Evolutionary conservation across 2,888 invertebrate genomes (phyloP), one percentile per base, ranked within the genome.

Genomic region (Andrena flavipes): DNA sequence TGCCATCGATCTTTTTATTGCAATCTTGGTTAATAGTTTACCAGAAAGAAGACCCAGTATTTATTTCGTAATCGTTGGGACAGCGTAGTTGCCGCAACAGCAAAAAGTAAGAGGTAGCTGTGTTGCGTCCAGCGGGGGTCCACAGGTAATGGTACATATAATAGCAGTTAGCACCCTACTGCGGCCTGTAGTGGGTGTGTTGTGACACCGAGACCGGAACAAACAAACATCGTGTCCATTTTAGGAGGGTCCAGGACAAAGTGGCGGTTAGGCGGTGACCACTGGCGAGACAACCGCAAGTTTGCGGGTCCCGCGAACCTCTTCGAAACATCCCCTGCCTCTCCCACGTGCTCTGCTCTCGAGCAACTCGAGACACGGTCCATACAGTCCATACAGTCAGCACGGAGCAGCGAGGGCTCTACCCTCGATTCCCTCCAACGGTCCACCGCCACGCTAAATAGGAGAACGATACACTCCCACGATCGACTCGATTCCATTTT

Each of bases 101-200:
- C 51, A 67, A 68, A 60, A 62, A 63, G 60, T 60, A 6, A 35
- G 35, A 51, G 26, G 65, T 56, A 67, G 64, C 33, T 8, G n/a
- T 65, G 67, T 26, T 8, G 48, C 33, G 48, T 67, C 23, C 74
- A 63, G 82, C 82, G 76, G 84, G 80, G 79, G 33, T 83, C 69
- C 83, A 71, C 78, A 79, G 87, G 85, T 85, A 87, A 89, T 80
- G 82, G 81, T 86, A 77, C 23, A 89, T 86, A 88, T 87, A 90
- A 90, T 87, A 77, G 89, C 90, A 91, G 89, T 92, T 90, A 91
- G 90, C 90, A 90, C 90, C 92, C 92, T 76, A 91, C 89, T 85
- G 91, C 84, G 91, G 85, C 80, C 84, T 88, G 87, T 90, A 92
- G 92, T 91, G 90, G 92, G 91, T 90, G 92, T 92, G 91, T 92